Conservation (phyloP, 2,797 vertebrate species). For the Catostomus latipinnis region DNA sequence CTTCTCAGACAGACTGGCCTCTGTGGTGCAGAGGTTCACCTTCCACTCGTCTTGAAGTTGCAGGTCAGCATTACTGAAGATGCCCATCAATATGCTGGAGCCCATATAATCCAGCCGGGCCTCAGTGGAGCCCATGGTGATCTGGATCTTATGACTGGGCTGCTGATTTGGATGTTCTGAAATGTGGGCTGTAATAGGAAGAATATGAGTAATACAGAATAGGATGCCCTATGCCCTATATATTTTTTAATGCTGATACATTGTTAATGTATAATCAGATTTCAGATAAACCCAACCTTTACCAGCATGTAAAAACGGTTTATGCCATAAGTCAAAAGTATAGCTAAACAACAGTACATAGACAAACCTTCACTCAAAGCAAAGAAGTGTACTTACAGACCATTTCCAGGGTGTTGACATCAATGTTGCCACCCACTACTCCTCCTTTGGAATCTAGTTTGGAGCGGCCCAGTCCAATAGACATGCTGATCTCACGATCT, state of each 20-base stretch:
- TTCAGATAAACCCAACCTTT: too few species aligned
- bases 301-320: too few species aligned
- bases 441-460: constrained; percentile 98
- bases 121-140: constrained; percentile 98
- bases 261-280: too few species aligned
- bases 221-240: constrained; percentile 7
- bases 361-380: not conserved
- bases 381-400: constrained; percentile 89
- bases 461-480: constrained; percentile 94
- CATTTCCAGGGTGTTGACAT: constrained; percentile 98
- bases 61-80: constrained; percentile 98
- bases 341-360: too few species aligned
- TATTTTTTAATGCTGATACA: not conserved
- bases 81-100: constrained; percentile 97
- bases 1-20: constrained; percentile 92
- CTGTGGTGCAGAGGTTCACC: constrained; percentile 89
- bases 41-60: constrained; percentile 98
- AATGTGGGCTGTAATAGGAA: constrained; percentile 85
- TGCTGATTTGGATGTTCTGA: constrained; percentile 98
- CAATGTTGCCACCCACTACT: constrained; percentile 97
- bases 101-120: constrained; percentile 99
- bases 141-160: constrained; percentile 97
- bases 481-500: constrained; percentile 98
- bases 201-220: constrained; percentile 40
- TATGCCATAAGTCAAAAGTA: too few species aligned